Percentiles rank a stretch among this genome's conserved stretches.
These are phyloP conservation scores for Rhadina sibilatrix DNA, from an alignment of 2,113 vertebrate genomes.

Conservation along the genomic window DNA sequence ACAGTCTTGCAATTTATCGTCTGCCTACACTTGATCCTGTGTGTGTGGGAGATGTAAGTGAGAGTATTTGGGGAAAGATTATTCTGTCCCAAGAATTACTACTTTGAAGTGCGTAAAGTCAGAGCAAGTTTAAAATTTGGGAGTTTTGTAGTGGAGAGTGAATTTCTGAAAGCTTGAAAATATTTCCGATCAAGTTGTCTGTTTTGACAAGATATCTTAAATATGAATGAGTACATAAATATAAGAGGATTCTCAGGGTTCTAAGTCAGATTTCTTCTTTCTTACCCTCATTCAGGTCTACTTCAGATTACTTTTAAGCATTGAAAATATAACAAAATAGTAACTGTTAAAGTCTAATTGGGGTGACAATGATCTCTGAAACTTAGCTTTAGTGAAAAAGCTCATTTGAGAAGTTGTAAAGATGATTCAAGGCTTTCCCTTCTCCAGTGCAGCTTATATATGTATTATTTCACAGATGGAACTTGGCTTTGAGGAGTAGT, in stretches of 20 bases:
- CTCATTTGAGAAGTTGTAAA: neutral
- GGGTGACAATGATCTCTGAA: neutral
- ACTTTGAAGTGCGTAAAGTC: neutral
- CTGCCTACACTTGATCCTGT: slow-evolving; percentile 95
- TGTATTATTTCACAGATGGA: neutral
- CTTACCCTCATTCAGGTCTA: neutral
- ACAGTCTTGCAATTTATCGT: slow-evolving; percentile 93
- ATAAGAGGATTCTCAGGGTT: neutral
- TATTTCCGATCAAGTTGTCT: neutral
- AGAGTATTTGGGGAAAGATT: neutral
- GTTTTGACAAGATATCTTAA: neutral
- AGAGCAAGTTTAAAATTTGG: neutral
- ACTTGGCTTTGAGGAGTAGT: neutral
- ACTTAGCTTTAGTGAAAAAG: neutral
- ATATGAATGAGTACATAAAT: neutral
- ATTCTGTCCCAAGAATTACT: neutral
- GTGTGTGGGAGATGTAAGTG: slow-evolving; percentile 96
- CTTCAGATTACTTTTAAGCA: neutral
- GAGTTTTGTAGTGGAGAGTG: neutral
- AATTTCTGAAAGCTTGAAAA: neutral
- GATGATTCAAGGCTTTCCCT: neutral
- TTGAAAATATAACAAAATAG: neutral
- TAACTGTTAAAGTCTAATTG: neutral
- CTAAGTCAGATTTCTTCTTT: neutral
- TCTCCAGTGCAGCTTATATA: neutral